Evolutionary conservation across 2,888 invertebrate genomes (phyloP).

Genomic region (Dicyrtomina minuta): DNA sequence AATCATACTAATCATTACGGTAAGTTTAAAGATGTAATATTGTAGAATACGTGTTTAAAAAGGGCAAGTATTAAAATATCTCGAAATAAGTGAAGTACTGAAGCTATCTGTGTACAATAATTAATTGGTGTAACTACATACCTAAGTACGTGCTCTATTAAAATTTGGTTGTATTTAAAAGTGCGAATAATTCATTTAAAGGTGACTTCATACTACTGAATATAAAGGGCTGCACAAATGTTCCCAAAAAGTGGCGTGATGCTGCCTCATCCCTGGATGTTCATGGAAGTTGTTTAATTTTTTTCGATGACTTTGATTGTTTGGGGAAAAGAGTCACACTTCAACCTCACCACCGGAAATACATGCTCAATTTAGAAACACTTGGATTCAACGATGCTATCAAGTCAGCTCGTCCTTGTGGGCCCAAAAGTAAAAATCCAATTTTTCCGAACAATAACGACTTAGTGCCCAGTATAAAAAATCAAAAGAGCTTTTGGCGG

Average conservation of each 20-base stretch:
- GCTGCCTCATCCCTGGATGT: conserved; percentile 43
- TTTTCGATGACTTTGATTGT: conserved; percentile 50
- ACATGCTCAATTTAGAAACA: conserved; percentile 50
- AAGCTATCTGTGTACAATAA: too few relatives aligned
- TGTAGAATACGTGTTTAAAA: background rate
- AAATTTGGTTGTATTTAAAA: too few relatives aligned
- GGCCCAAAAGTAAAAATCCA: conserved; percentile 44
- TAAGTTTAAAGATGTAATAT: conserved; percentile 4
- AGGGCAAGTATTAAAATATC: background rate
- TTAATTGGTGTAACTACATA: too few relatives aligned
- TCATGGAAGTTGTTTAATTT: conserved; percentile 50
- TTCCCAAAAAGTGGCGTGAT: conserved; percentile 47
- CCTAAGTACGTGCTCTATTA: too few relatives aligned
- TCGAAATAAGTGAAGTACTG: too few relatives aligned
- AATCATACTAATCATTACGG: conserved; percentile 30
- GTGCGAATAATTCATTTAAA: too few relatives aligned
- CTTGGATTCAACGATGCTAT: conserved; percentile 48
- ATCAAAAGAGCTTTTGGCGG: conserved; percentile 21
- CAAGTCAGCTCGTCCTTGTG: conserved; percentile 49
- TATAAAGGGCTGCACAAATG: conserved; percentile 52
- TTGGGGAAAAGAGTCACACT: conserved; percentile 48
- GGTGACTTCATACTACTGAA: conserved; percentile 37
- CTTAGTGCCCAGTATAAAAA: conserved; percentile 21
- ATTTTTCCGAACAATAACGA: conserved; percentile 31
- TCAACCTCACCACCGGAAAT: conserved; percentile 51